Evolutionary conservation across 2,888 invertebrate species (phyloP), one percentile per base, ranked within the genome.

Genomic region (Sylvicola fuscatus): DNA sequence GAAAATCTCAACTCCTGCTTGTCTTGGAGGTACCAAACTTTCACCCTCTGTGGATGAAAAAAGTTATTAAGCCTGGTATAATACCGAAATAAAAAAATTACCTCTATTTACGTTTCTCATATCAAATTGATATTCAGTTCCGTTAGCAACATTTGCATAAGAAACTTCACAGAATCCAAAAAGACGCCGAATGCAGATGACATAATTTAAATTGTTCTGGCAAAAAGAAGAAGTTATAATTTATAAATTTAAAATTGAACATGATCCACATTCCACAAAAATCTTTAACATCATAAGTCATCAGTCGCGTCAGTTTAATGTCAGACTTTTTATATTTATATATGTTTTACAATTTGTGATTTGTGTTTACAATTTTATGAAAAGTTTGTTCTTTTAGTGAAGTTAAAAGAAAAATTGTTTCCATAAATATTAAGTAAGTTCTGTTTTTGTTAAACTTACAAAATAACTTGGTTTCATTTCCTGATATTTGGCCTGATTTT

Each of bases 121-220:
- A 52, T 77, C 71, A 60, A 80, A 73, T 26, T 65, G 64, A 38
- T 59, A 60, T 38, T 64, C 63, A n/a, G 60, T 53, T 15, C 62
- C 63, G 34, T 61, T 54, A 3, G 57, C 62, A 32, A 52, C 51
- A 15, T 49, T 52, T 2, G 60, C 63, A 46, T 75, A 81, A 0
- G 71, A 72, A 11, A 79, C 58, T 32, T 70, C 68, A 51, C 80
- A 81, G 35, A 67, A 67, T 17, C 67, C 70, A 26, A 65, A 52
- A 21, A 61, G 61, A 39, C 74, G 66, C 44, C 65, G 54, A 41
- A 80, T 68, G 48, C 80, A 81, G 42, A 79, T 72, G 1, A 72
- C 78, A 50, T 81, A 81, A 50, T 81, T 80, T 3, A 80, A 53
- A 51, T 80, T 77, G 47, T 79, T 81, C 80, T 80, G 51, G 3